phyloP scores from a whole-genome alignment of 2,113 vertebrate species.

The Silurus asotus region DNA sequence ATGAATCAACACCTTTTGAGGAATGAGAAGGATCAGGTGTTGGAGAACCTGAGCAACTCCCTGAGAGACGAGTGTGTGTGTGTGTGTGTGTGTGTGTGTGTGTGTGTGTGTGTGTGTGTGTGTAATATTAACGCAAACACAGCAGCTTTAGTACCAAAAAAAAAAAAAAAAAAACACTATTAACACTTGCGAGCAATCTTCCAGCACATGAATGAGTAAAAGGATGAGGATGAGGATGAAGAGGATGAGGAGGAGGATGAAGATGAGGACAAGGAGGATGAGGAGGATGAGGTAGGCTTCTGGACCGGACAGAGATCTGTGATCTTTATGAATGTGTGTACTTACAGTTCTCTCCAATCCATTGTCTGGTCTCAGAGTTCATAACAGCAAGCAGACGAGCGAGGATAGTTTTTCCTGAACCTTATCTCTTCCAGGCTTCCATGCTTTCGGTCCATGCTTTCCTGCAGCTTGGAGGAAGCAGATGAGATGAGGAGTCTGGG shows the following conservation, averaged over 20 bases:
- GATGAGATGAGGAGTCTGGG: background rate
- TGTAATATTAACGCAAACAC: background rate
- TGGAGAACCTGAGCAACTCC: background rate
- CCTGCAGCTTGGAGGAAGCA: constrained; percentile 13
- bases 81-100: too few species aligned
- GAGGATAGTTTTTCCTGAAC: constrained; percentile 30
- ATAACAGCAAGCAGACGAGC: constrained; percentile 43
- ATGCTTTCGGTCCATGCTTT: constrained; percentile 33
- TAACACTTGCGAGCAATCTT: background rate
- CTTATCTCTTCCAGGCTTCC: constrained; percentile 41
- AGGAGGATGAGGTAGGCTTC: background rate
- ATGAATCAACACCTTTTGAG: background rate
- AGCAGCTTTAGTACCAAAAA: background rate
- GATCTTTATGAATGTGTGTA: constrained; percentile 36
- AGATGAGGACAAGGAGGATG: constrained; percentile 7
- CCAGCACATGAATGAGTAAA: background rate
- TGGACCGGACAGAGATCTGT: background rate
- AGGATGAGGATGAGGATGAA: background rate
- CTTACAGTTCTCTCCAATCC: constrained; percentile 73
- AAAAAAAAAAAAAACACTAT: background rate
- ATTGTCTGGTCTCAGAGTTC: constrained; percentile 62
- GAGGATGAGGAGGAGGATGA: background rate
- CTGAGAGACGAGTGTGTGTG: background rate
- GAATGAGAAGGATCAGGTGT: background rate
- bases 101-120: too few species aligned